A percentile compares a stretch with the other conserved stretches of the same genome.
Evolutionary conservation across 2,888 invertebrate genomes (phyloP).

Genomic region (Agrilus biguttatus): DNA sequence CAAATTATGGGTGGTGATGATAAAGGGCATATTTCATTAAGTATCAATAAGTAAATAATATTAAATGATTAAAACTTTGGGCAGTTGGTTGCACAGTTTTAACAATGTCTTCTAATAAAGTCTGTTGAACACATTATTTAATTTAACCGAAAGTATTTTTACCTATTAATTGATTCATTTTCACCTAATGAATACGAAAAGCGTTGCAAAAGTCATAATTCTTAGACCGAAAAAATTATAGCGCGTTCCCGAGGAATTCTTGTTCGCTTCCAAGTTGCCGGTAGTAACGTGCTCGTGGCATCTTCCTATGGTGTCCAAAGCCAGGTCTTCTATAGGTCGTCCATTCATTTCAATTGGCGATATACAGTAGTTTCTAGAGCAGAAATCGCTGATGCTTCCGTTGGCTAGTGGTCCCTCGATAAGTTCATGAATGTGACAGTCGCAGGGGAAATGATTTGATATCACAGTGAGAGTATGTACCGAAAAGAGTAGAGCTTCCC

Average conservation of each 20-base stretch:
- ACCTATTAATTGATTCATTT: too few relatives aligned
- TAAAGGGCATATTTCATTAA: too few relatives aligned
- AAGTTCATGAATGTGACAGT: conserved; percentile 68
- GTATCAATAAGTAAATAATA: too few relatives aligned
- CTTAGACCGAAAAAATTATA: too few relatives aligned
- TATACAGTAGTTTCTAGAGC: conserved; percentile 69
- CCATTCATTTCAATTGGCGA: conserved; percentile 75
- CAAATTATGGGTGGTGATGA: too few relatives aligned
- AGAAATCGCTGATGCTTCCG: conserved; percentile 49
- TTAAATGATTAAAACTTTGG: too few relatives aligned
- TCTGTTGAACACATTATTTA: too few relatives aligned
- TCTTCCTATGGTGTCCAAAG: conserved; percentile 48
- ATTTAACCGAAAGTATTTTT: too few relatives aligned
- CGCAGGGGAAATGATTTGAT: conserved; percentile 76
- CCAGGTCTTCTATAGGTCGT: conserved; percentile 52
- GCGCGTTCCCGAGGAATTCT: conserved; percentile 13
- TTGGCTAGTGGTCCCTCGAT: conserved; percentile 62
- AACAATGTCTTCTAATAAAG: too few relatives aligned
- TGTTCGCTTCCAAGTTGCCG: conserved; percentile 46
- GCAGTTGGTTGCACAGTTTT: too few relatives aligned
- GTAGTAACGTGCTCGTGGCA: conserved; percentile 54
- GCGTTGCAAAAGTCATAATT: too few relatives aligned
- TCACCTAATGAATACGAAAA: too few relatives aligned
- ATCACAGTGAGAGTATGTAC: conserved; percentile 58
- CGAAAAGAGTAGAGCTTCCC: conserved; percentile 52